Base-by-base conservation (phyloP, 1,140 invertebrate species). In the Micrasema minimum region DNA sequence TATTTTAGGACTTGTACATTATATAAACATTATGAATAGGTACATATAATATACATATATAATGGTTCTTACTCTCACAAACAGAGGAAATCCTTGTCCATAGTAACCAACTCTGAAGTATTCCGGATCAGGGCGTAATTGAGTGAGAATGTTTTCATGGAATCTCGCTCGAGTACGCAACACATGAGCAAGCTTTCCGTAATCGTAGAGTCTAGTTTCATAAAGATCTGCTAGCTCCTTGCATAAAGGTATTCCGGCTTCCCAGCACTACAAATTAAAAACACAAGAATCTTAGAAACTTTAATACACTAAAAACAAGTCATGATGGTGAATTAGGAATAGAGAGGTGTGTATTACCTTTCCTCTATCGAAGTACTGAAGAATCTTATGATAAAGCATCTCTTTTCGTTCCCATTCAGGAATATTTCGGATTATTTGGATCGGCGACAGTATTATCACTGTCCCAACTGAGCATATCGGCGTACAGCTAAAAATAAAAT, bases 101-200 rank as follows among this genome's bases (percentile, higher is more conserved):
- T 96, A 99, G 82, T 97, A 99, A 20, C 95, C 96, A 50, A 99
- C 97, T 16, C 97, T 85, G 79, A 99, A 99, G 81, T 99, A 99
- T 81, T 98, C 96, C 6, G 95, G 94, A 77, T 97, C 95, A 0
- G 93, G 94, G 75, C 96, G 84, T 9, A 96, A 81, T 78, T 95
- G 92, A 0, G 90, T 92, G 67, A 98, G 79, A 76, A 98, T 96
- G 69, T 96, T 95, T 77, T 96, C 93, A 74, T 95, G 92, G 80
- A 98, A 98, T 68, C 89, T 91, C 0, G 96, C 95, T 81, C 97
- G 91, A 55, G 88, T 91, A 76, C 92, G 91, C 46, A 98, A 83
- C 51, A 96, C 91, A 50, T 92, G 87, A 76, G 94, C 93, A 1
- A 99, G 85, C 69, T 95, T 93, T 12, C 88, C 87, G 80, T 98